Conservation (phyloP, 2,888 invertebrate species). For the Lottia scabra region DNA sequence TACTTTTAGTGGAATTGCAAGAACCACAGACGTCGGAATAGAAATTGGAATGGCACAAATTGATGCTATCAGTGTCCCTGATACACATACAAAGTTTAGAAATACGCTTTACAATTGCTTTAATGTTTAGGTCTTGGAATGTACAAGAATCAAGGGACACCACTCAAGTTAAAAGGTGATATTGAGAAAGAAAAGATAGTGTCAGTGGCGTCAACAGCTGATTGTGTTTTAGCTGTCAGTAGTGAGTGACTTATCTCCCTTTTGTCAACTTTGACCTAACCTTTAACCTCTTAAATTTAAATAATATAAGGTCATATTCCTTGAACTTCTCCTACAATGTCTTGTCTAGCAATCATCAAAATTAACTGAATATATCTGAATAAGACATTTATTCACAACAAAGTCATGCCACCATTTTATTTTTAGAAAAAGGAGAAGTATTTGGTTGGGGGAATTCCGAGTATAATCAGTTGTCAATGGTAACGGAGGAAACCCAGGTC, state of each 20-base stretch:
- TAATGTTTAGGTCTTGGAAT: constrained; percentile 66
- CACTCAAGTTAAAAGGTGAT: constrained; percentile 79
- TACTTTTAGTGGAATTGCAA: too few relatives aligned
- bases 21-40: too few relatives aligned
- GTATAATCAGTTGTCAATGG: constrained; percentile 83
- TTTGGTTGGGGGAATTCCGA: constrained; percentile 99
- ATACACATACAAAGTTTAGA: too few relatives aligned
- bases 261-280: background rate
- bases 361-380: too few relatives aligned
- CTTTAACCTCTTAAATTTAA: background rate
- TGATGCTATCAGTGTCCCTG: too few relatives aligned
- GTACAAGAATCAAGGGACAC: constrained; percentile 54
- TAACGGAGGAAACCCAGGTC: constrained; percentile 74
- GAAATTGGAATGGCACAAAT: too few relatives aligned
- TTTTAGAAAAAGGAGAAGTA: constrained; percentile 84
- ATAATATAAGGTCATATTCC: too few relatives aligned
- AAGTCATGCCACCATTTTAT: background rate
- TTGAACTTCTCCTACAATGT: too few relatives aligned
- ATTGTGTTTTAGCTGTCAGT: constrained; percentile 90
- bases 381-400: too few relatives aligned
- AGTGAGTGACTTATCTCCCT: constrained; percentile 72
- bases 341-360: too few relatives aligned
- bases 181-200: constrained; percentile 84
- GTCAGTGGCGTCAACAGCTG: constrained; percentile 83
- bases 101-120: too few relatives aligned